These are phyloP conservation scores for Morpho deidamia DNA, from an alignment of 2,888 invertebrate species.

Conservation along the genomic window DNA sequence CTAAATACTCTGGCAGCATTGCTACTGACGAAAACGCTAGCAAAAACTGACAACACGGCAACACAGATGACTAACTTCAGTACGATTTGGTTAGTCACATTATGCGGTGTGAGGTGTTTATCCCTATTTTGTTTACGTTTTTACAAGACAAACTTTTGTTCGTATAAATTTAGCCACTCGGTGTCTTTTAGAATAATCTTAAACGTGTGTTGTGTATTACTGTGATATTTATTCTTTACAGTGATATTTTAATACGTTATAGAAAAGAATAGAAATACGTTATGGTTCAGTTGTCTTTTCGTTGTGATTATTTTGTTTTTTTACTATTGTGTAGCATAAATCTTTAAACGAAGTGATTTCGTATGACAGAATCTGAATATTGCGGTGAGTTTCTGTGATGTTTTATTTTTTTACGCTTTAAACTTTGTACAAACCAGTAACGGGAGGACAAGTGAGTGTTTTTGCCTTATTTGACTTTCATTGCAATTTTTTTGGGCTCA, in stretches of 20 bases:
- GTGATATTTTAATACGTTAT: neutral
- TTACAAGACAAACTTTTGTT: slow-evolving; percentile 19
- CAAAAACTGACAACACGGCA: neutral
- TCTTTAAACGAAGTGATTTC: slow-evolving; percentile 4
- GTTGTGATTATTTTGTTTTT: slow-evolving; percentile 24
- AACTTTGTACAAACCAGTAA: slow-evolving; percentile 21
- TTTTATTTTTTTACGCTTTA: slow-evolving; percentile 8
- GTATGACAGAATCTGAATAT: slow-evolving; percentile 9
- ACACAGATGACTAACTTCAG: slow-evolving; percentile 19
- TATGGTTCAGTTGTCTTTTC: slow-evolving; percentile 7
- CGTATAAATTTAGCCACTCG: neutral
- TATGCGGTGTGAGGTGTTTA: slow-evolving; percentile 26
- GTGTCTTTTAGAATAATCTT: neutral
- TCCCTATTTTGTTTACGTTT: slow-evolving; percentile 35
- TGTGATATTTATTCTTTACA: slow-evolving; percentile 36
- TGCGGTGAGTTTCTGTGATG: slow-evolving; percentile 25
- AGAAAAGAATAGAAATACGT: neutral
- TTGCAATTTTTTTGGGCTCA: slow-evolving; percentile 46
- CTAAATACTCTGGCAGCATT: neutral
- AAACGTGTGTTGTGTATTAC: slow-evolving; percentile 38
- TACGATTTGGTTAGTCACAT: slow-evolving; percentile 33
- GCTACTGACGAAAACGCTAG: neutral
- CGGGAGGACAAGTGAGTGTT: slow-evolving; percentile 21
- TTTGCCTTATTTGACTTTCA: slow-evolving; percentile 43
- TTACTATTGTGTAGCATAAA: slow-evolving; percentile 4